Base-by-base conservation (phyloP, 1,140 invertebrate genomes). In the Heliothis subflexa region DNA sequence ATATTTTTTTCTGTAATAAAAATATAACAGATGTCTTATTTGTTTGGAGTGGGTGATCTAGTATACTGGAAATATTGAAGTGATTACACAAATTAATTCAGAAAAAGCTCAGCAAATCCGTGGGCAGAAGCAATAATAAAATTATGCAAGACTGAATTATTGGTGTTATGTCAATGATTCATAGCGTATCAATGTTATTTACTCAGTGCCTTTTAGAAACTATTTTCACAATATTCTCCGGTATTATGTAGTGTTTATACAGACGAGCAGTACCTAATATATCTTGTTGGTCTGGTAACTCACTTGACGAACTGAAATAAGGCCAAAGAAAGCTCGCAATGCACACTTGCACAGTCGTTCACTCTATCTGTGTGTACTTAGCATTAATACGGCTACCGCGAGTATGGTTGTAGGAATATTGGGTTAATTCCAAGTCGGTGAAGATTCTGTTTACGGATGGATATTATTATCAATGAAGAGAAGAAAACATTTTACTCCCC, bases 301-400 rank as follows among this genome's bases (percentile, higher is more conserved):
- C 62, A 40, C 40, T 64, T 16, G 18, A 64, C 14, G 7, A 12
- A 57, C n/a, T 47, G 54, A 21, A 66, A 66, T 47, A 45, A 66
- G 62, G 62, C 11, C 62, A 47, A 66, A 66, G 62, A 66, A 66
- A 66, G 62, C 62, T 66, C 11, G 62, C 21, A 59, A 25, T 45
- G 47, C 33, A 16, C 62, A 66, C 18, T 59, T 45, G 47, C 33
- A 16, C 62, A 66, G 55, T 59, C 55, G 55, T 66, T 66, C 33
- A 16, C 40, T 66, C 18, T 16, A 9, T 13, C 16, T 21, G 40
- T 40, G 12, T 21, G 9, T 59, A 66, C 62, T 10, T 9, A 66
- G 18, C 62, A 13, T 66, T 45, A n/a, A 12, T 66, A 21, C 9
- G 12, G 62, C 49, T 16, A 18, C 14, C 12, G 18, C 12, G 10